Percentiles rank a stretch among this genome's conserved stretches.
Evolutionary conservation across 2,888 invertebrate species (phyloP).

Genomic region (Orthonevra nobilis): DNA sequence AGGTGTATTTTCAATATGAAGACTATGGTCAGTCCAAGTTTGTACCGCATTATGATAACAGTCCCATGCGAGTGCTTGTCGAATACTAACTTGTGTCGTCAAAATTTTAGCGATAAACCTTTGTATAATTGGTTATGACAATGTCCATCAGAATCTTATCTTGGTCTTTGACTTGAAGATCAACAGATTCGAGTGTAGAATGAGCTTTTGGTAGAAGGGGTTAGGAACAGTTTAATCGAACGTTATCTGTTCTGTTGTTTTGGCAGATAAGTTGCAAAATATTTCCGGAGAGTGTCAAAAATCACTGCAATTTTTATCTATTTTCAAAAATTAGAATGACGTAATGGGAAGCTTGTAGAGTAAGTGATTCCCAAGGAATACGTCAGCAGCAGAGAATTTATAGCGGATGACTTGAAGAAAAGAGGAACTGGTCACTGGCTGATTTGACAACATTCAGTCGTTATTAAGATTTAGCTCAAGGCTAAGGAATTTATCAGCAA

Average conservation of each 20-base stretch:
- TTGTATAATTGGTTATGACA: no score
- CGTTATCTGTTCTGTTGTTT: slow-evolving; percentile 3
- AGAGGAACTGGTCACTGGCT: no score
- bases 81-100: neutral
- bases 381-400: no score
- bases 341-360: no score
- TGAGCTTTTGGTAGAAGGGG: neutral
- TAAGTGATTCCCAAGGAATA: no score
- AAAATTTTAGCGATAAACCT: neutral
- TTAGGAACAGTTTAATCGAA: neutral
- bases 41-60: slow-evolving; percentile 12
- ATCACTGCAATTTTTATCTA: neutral
- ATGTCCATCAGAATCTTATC: neutral
- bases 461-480: no score
- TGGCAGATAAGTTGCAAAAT: neutral
- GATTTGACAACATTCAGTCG: no score
- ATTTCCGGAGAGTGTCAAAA: neutral
- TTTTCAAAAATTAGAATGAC: neutral
- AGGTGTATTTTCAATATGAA: neutral
- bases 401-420: no score
- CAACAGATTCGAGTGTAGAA: neutral
- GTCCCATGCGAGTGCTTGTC: neutral
- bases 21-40: neutral
- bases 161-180: slow-evolving; percentile 2
- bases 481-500: no score